A percentile compares a stretch with the other conserved stretches of the same genome.
Conservation (phyloP, 2,888 invertebrate genomes). For the Tachina lurida region DNA sequence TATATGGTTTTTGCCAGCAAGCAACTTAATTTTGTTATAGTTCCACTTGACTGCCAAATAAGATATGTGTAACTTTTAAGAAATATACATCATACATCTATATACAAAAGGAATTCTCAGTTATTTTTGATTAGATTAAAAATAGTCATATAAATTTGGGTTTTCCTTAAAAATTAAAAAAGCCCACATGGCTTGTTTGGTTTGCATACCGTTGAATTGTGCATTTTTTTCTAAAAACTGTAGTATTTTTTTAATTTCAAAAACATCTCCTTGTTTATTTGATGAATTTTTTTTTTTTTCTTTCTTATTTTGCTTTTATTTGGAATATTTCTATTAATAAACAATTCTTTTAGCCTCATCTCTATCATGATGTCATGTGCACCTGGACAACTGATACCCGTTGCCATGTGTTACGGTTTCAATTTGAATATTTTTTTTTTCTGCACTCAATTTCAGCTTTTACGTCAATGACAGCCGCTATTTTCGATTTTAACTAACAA, state of each 20-base stretch:
- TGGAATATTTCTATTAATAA: slow-evolving; percentile 41
- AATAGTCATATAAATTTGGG: too few relatives aligned
- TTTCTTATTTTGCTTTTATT: slow-evolving; percentile 15
- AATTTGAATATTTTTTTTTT: slow-evolving; percentile 44
- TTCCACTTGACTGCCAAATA: too few relatives aligned
- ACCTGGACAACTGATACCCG: slow-evolving; percentile 59
- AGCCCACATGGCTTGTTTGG: too few relatives aligned
- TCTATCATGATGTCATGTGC: slow-evolving; percentile 28
- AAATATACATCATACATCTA: too few relatives aligned
- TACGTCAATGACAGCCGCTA: slow-evolving; percentile 42
- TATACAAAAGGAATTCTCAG: too few relatives aligned
- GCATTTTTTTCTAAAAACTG: not conserved
- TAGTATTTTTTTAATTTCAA: not conserved
- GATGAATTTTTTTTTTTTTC: not conserved
- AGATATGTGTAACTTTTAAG: too few relatives aligned
- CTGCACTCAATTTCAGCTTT: slow-evolving; percentile 2
- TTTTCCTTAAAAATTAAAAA: too few relatives aligned
- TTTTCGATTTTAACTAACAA: slow-evolving; percentile 38
- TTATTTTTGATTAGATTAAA: too few relatives aligned
- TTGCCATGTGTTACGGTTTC: slow-evolving; percentile 62
- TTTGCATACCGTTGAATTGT: too few relatives aligned
- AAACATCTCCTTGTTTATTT: not conserved
- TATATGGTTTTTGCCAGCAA: not conserved
- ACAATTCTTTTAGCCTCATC: not conserved
- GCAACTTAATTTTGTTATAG: not conserved